Evolutionary conservation across 2,113 vertebrate genomes (phyloP).

Genomic region (Limanda limanda): DNA sequence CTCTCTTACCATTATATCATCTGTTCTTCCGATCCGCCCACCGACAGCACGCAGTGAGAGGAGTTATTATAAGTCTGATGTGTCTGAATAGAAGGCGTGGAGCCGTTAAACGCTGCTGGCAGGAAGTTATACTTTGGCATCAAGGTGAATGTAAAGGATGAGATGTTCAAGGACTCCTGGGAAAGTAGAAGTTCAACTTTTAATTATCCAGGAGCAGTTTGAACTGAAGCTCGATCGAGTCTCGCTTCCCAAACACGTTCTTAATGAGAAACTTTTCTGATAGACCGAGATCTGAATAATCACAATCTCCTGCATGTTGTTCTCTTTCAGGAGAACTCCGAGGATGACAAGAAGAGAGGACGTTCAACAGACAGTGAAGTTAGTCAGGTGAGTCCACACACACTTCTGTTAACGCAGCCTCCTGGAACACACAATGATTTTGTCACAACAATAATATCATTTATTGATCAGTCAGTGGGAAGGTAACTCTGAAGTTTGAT

Average conservation of each 20-base stretch:
- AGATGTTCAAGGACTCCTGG: neutral
- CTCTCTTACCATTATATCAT: constrained; percentile 28
- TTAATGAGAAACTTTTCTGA: neutral
- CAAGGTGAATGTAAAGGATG: constrained; percentile 23
- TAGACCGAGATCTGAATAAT: neutral
- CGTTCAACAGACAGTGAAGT: constrained; percentile 91
- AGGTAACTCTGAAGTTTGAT: no score
- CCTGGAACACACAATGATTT: no score
- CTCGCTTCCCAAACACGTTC: neutral
- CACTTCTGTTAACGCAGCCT: no score
- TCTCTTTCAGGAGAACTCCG: constrained; percentile 86
- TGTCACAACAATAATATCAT: no score
- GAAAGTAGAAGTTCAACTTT: constrained; percentile 4
- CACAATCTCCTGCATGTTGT: no score
- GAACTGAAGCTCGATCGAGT: neutral
- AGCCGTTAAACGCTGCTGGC: neutral
- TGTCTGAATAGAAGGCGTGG: constrained; percentile 47
- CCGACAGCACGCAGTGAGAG: constrained; percentile 14
- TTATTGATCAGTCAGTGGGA: no score
- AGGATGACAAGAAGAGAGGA: constrained; percentile 90
- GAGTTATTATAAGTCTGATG: constrained; percentile 50
- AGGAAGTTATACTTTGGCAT: neutral
- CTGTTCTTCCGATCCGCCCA: constrained; percentile 46
- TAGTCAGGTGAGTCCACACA: constrained; percentile 76
- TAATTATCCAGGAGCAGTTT: neutral